These are phyloP conservation scores for Oscheius sp. DNA, from an alignment of 1,140 invertebrate species.

Conservation along the genomic window DNA sequence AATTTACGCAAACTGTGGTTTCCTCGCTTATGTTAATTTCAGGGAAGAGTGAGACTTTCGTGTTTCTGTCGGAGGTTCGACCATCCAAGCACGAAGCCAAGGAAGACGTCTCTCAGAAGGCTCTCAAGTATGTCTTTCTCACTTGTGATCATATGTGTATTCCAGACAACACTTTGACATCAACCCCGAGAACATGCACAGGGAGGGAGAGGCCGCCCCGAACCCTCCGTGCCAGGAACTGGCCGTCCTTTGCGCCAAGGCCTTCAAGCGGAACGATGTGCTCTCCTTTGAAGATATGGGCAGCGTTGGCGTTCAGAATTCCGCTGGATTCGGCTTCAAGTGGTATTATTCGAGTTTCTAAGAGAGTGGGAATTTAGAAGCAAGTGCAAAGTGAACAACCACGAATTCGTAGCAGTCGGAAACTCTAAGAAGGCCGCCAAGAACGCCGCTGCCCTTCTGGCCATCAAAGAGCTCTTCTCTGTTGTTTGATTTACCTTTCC, in stretches of 20 bases:
- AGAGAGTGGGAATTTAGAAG: slow-evolving; percentile 8
- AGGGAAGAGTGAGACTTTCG: neutral
- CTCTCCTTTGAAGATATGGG: neutral
- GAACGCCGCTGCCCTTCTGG: slow-evolving; percentile 6
- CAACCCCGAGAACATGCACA: neutral
- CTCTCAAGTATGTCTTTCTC: neutral
- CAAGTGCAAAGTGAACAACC: slow-evolving; percentile 1
- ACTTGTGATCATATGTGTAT: neutral
- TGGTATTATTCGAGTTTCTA: neutral
- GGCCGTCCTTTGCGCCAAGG: neutral
- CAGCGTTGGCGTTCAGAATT: neutral
- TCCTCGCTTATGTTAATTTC: too few relatives aligned
- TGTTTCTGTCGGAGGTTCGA: neutral
- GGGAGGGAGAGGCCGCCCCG: neutral
- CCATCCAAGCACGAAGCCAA: neutral
- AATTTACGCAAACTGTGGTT: too few relatives aligned
- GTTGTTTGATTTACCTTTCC: too few relatives aligned
- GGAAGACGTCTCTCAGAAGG: neutral
- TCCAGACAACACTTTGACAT: slow-evolving; percentile 9
- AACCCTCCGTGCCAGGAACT: neutral
- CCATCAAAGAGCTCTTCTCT: slow-evolving; percentile 2
- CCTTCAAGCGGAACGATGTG: neutral
- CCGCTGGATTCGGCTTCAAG: neutral
- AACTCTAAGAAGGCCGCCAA: slow-evolving; percentile 26
- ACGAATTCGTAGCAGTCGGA: neutral